These are phyloP conservation scores for Passer montanus DNA, from an alignment of 2,113 vertebrate genomes.

Conservation along the genomic window DNA sequence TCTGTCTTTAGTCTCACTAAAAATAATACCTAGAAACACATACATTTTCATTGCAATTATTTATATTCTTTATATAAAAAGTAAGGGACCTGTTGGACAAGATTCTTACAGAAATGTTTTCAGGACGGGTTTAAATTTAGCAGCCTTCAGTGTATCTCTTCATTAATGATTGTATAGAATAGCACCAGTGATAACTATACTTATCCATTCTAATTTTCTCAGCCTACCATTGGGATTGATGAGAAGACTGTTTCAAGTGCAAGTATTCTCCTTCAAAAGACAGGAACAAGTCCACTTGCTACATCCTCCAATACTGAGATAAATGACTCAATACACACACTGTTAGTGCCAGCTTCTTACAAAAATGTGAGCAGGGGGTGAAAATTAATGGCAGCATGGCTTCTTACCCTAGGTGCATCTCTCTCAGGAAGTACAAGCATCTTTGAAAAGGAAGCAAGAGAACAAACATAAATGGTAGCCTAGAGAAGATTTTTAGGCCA, in stretches of 20 bases:
- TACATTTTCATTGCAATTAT: not conserved
- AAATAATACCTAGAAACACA: not conserved
- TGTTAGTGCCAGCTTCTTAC: not conserved
- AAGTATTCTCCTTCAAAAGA: not conserved
- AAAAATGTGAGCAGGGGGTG: not conserved
- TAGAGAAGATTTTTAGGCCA: not conserved
- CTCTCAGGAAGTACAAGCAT: not conserved
- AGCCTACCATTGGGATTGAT: not conserved
- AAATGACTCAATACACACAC: not conserved
- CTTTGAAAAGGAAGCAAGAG: not conserved
- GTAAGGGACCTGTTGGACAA: not conserved
- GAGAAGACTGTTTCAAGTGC: not conserved
- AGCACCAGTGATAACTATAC: not conserved
- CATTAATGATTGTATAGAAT: not conserved
- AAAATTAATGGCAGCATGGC: not conserved
- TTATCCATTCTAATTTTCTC: not conserved
- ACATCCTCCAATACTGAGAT: not conserved
- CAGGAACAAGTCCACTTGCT: not conserved
- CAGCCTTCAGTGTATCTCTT: not conserved
- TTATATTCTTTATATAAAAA: not conserved
- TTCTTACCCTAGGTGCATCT: not conserved
- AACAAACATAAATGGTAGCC: not conserved
- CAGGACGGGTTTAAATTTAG: not conserved
- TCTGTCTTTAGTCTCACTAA: not conserved
- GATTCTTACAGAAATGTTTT: not conserved